phyloP scores from a whole-genome alignment of 1,140 invertebrate species.

The Coenobita brevimanus region DNA sequence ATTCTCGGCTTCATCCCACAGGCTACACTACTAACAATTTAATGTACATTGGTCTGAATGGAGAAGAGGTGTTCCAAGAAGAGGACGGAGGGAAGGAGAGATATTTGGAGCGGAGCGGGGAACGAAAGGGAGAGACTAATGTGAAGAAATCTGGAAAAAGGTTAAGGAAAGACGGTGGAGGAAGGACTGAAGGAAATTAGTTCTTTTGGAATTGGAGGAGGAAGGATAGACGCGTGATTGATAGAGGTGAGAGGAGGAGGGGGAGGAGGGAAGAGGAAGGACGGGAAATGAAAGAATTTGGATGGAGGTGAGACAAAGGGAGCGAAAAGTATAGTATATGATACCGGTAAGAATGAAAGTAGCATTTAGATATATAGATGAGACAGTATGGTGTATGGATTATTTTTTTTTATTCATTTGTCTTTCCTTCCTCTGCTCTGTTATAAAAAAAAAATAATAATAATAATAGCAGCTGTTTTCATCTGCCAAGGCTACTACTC shows the following conservation, averaged over 20 bases:
- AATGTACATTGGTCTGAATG: not conserved
- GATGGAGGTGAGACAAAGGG: no score
- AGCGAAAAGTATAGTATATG: no score
- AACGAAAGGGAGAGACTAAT: not conserved
- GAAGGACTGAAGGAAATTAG: not conserved
- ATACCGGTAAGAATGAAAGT: no score
- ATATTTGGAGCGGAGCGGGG: not conserved
- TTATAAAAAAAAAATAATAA: no score
- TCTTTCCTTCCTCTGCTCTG: no score
- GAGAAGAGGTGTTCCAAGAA: not conserved
- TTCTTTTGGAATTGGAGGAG: not conserved
- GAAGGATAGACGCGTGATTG: not conserved
- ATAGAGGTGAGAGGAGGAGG: not conserved
- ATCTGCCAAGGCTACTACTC: no score
- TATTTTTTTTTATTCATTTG: no score
- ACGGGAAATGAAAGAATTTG: not conserved
- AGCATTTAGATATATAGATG: no score
- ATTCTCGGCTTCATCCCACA: no score
- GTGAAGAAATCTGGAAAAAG: not conserved
- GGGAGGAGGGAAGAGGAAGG: not conserved
- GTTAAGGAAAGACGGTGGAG: not conserved
- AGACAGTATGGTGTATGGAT: no score
- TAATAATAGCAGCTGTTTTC: no score
- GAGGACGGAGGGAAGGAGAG: conserved; percentile 10
- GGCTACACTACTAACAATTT: not conserved